Conservation (phyloP, 2,113 vertebrate species). For the Isichthys henryi region DNA sequence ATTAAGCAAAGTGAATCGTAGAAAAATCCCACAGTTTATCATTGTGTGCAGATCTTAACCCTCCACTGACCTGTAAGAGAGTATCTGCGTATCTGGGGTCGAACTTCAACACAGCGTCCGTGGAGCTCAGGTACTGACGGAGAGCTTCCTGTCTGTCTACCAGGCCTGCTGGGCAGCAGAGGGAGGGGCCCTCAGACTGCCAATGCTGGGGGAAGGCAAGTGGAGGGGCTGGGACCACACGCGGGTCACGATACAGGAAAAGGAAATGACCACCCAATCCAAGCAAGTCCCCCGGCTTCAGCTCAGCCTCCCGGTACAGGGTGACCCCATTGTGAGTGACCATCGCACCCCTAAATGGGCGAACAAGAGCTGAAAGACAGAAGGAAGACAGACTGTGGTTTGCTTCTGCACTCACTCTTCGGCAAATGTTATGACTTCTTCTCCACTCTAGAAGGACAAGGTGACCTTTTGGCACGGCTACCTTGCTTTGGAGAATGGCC, state of each 20-base stretch:
- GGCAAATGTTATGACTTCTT: background rate
- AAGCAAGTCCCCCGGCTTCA: constrained; percentile 78
- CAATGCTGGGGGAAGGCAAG: constrained; percentile 57
- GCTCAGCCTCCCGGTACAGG: constrained; percentile 70
- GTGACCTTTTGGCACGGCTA: constrained; percentile 23
- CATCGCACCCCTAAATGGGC: constrained; percentile 73
- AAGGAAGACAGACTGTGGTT: background rate
- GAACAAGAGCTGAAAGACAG: constrained; percentile 56
- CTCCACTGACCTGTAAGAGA: constrained; percentile 62
- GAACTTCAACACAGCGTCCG: constrained; percentile 70
- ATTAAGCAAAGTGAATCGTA: background rate
- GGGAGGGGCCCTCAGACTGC: constrained; percentile 50
- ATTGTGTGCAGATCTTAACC: background rate
- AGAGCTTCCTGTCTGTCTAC: constrained; percentile 77
- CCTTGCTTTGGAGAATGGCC: constrained; percentile 55
- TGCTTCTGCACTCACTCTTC: background rate
- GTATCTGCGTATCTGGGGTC: constrained; percentile 72
- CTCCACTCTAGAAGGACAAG: too few species aligned
- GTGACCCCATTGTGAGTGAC: constrained; percentile 79
- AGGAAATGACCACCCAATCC: constrained; percentile 80
- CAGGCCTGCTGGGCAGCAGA: constrained; percentile 53
- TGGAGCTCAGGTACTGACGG: constrained; percentile 71
- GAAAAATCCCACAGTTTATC: background rate
- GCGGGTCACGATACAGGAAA: constrained; percentile 85
- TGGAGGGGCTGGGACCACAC: constrained; percentile 59